Evolutionary conservation across 1,140 invertebrate genomes (phyloP).

Genomic region (Halesus radiatus): DNA sequence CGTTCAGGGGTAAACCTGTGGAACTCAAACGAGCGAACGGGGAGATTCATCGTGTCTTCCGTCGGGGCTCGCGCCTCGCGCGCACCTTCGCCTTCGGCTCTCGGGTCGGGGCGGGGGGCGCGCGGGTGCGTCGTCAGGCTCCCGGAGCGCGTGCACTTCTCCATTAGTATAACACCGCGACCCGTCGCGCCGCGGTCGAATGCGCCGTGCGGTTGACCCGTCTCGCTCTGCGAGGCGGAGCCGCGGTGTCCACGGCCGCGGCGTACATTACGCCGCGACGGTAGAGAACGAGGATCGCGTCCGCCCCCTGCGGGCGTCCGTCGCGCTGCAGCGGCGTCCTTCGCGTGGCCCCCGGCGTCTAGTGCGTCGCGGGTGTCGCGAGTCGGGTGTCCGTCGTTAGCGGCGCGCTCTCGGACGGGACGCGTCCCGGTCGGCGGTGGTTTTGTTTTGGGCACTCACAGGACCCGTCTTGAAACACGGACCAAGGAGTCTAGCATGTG

Average conservation of each 20-base stretch:
- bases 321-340: conserved; percentile 61
- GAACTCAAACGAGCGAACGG: conserved; percentile 73
- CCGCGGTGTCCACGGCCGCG: conserved; percentile 39
- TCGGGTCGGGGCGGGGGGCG: conserved; percentile 57
- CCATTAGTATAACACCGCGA: conserved; percentile 69
- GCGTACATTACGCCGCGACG: conserved; percentile 21
- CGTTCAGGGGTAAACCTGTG: conserved; percentile 79
- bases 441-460: conserved; percentile 75
- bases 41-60: conserved; percentile 70
- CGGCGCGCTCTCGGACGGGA: conserved; percentile 67
- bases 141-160: conserved; percentile 69
- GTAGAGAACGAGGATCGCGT: conserved; percentile 39
- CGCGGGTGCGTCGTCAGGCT: conserved; percentile 59
- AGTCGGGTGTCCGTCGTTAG: conserved; percentile 30
- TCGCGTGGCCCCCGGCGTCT: conserved; percentile 60
- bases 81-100: conserved; percentile 56
- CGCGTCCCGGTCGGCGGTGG: conserved; percentile 69
- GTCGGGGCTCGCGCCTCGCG: conserved; percentile 59
- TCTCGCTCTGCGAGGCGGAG: too few relatives aligned
- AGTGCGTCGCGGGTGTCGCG: conserved; percentile 61
- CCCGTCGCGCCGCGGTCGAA: conserved; percentile 65
- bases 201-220: conserved; percentile 54
- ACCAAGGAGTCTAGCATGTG: conserved; percentile 91
- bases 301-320: conserved; percentile 49
- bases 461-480: conserved; percentile 95